phyloP scores from a whole-genome alignment of 1,140 invertebrate genomes.

The Drosophila paulistorum region DNA sequence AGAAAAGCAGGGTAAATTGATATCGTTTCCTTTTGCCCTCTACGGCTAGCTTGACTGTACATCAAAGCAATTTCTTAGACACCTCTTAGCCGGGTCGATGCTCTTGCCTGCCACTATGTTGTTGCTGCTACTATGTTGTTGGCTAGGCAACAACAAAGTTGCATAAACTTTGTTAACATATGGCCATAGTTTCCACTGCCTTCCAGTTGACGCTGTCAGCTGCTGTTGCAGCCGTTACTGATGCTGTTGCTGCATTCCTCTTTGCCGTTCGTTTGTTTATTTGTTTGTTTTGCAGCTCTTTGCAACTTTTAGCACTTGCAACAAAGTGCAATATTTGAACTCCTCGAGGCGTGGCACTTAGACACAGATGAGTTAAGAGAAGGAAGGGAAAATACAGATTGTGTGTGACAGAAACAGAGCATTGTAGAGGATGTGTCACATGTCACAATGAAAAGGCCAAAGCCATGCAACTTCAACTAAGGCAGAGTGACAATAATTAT shows the following conservation, averaged over 20 bases:
- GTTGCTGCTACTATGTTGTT: slow-evolving; percentile 11
- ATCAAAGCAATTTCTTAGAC: slow-evolving; percentile 11
- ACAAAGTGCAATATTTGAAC: slow-evolving; percentile 61
- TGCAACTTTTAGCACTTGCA: slow-evolving; percentile 69
- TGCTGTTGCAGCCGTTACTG: slow-evolving; percentile 38
- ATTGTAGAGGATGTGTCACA: slow-evolving; percentile 30
- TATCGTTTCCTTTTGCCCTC: neutral
- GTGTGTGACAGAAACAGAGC: neutral
- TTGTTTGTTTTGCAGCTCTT: slow-evolving; percentile 55
- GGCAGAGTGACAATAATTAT: slow-evolving; percentile 72
- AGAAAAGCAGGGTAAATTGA: neutral
- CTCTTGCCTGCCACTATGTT: slow-evolving; percentile 7
- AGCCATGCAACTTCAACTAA: slow-evolving; percentile 36
- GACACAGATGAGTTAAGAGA: neutral
- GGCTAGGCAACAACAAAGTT: slow-evolving; percentile 52
- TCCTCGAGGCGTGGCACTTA: slow-evolving; percentile 15
- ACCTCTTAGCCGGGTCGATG: slow-evolving; percentile 9
- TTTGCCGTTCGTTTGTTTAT: slow-evolving; percentile 49
- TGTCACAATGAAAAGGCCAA: slow-evolving; percentile 52
- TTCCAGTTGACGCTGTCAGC: slow-evolving; percentile 40
- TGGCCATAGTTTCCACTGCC: slow-evolving; percentile 40
- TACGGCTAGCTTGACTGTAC: slow-evolving; percentile 3
- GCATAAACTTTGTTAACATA: slow-evolving; percentile 75
- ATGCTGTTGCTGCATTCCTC: slow-evolving; percentile 33
- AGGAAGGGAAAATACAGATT: neutral